Conservation (phyloP, 2,797 vertebrate genomes). For the Hipposideros larvatus region DNA sequence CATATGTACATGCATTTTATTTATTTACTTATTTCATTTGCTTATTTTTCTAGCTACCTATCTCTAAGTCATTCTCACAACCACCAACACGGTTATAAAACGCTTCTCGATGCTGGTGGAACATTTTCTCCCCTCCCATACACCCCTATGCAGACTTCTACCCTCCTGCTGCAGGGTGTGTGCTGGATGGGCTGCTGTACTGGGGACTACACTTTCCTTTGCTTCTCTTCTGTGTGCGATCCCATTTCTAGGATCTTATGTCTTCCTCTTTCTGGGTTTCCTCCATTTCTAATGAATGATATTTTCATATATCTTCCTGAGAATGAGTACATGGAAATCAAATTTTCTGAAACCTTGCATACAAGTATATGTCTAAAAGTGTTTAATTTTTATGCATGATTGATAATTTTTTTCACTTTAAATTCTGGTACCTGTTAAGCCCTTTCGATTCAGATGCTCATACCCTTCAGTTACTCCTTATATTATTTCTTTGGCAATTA, state of each 20-base stretch:
- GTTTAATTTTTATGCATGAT: not conserved
- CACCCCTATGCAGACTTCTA: not conserved
- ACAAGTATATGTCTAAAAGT: not conserved
- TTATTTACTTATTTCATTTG: not conserved
- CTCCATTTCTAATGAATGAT: not conserved
- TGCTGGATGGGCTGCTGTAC: not conserved
- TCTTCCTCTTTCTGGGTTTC: not conserved
- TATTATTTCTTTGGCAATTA: not conserved
- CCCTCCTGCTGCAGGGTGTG: not conserved
- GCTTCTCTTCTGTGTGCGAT: not conserved
- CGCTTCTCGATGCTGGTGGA: not conserved
- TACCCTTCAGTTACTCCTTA: not conserved
- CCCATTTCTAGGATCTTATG: not conserved
- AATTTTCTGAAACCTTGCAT: not conserved
- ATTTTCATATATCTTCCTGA: conserved; percentile 42
- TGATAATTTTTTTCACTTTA: not conserved
- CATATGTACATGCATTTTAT: not conserved
- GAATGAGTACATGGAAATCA: not conserved
- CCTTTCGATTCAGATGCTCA: not conserved
- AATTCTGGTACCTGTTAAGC: not conserved
- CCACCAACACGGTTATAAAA: not conserved
- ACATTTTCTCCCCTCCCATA: not conserved
- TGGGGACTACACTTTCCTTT: not conserved
- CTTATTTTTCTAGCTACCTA: not conserved
- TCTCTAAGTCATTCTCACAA: not conserved